Evolutionary conservation across 2,797 vertebrate genomes (phyloP).

Genomic region (Tarsius wallacei): DNA sequence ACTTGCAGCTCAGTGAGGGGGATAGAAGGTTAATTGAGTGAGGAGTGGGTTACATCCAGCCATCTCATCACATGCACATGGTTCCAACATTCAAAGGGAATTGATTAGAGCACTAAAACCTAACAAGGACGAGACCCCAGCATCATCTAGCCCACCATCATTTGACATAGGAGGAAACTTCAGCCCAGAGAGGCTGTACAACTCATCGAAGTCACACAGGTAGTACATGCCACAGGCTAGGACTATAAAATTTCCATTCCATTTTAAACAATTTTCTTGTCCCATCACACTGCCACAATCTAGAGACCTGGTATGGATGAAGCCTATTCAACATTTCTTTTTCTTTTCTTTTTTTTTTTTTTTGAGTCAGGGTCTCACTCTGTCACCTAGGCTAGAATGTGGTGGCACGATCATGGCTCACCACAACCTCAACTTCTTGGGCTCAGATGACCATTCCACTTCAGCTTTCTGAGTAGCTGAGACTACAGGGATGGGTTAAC

Average conservation of each 20-base stretch:
- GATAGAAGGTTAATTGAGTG: not conserved
- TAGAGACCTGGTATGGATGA: not conserved
- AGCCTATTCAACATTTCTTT: not conserved
- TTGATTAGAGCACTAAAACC: not conserved
- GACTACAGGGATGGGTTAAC: no score
- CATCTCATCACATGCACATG: not conserved
- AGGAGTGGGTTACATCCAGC: not conserved
- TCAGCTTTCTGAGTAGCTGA: no score
- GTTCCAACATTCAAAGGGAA: not conserved
- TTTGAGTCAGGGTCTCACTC: no score
- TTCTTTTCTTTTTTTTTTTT: no score
- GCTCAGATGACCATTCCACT: no score
- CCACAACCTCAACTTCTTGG: no score
- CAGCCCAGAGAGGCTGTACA: not conserved
- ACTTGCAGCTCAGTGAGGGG: not conserved
- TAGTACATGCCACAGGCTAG: accelerated
- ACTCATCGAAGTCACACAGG: not conserved
- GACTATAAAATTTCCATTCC: not conserved
- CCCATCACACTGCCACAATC: not conserved
- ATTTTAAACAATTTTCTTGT: not conserved
- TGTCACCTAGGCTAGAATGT: no score
- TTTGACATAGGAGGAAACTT: not conserved
- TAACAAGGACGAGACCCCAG: not conserved
- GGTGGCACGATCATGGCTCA: no score
- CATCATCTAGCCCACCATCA: not conserved